Evolutionary conservation across 2,888 invertebrate species (phyloP), one percentile per base, ranked within the genome.

Genomic region (Phrixothrix hirtus): DNA sequence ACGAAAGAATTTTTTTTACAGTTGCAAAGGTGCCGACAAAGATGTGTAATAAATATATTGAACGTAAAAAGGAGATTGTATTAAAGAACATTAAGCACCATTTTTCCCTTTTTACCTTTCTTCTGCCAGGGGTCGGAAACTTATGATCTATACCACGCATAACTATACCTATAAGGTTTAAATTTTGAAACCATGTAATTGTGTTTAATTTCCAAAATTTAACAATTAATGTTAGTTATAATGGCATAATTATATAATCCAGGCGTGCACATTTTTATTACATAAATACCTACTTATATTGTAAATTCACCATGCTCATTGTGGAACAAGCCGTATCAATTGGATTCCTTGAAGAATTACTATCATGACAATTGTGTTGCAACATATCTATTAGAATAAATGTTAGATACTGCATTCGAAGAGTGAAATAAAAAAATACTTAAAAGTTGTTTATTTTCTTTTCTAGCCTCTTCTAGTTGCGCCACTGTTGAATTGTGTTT

Each of bases 291-390:
- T 65, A 81, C 80, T 81, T 79, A 61, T 79, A 80, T 60, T 81
- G 81, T 9, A 82, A 69, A 62, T 80, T 78, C 4, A 80, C 78
- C 57, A 81, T 77, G 66, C 80, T 81, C 73, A 79, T 77, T 1
- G 79, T 79, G 0, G 81, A 80, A 75, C 78, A 78, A n/a, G 80
- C 75, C 26, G 77, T 51, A 42, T 74, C 71, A 2, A 72, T 63
- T 42, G 66, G 70, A 48, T 63, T 71, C 32, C 59, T 35, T 26
- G 59, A 57, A 5, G 51, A 13, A 37, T 61, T 49, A 12, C 49
- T 45, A 3, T 61, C 59, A 16, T 48, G 47, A 43, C 52, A 57
- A 41, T 58, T 61, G 49, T 63, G 60, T 32, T 71, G 69, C 13
- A 71, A 47, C 30, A 68, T 62, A 54, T 66, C 70, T 69, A 49